Base-by-base conservation (phyloP, 1,140 invertebrate species). In the Drosophila arawakana region DNA sequence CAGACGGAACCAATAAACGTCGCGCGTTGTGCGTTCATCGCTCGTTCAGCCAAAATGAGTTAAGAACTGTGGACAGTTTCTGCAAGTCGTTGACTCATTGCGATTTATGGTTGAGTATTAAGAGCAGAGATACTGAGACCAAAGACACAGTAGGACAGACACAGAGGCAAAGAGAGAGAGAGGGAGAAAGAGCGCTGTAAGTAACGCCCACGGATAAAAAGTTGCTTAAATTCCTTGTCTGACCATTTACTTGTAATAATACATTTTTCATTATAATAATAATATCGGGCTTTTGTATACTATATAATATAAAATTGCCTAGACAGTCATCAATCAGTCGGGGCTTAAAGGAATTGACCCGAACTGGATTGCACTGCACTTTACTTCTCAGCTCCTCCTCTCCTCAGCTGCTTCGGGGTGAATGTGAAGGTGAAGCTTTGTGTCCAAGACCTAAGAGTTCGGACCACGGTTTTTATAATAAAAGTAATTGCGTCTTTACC, bases 401-500 rank as follows among this genome's bases (percentile, higher is more conserved):
- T 30, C 25, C 41, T 13, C 41, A 21, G 59, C 62, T 52, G 58
- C 66, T 70, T 59, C 59, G 60, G 82, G 72, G 75, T 76, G 69
- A 65, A 72, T 74, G 71, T 69, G 35, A 62, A 74, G 66, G 66
- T 50, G 66, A 62, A 49, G 57, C 71, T n/a, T 55, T 57, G 41
- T 57, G 41, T 35, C 44, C 57, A 34, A 34, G 68, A 41, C 41
- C 43, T 30, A 8, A 30, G 21, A 61, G 37, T 25, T 11, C 7
- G 39, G 37, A 54, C 50, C 46, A 30, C 13, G 18, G 66, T 63
- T 63, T 59, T 67, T 78, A 85, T 90, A 90, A 90, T 91, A 88
- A 88, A 91, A 91, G 90, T 91, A 90, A 91, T 91, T 91, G 90
- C 86, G 71, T 70, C 79, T 85, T 90, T 91, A 90, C 90, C 90